phyloP scores from a whole-genome alignment of 2,888 invertebrate genomes.

The Lucinisca nassula region DNA sequence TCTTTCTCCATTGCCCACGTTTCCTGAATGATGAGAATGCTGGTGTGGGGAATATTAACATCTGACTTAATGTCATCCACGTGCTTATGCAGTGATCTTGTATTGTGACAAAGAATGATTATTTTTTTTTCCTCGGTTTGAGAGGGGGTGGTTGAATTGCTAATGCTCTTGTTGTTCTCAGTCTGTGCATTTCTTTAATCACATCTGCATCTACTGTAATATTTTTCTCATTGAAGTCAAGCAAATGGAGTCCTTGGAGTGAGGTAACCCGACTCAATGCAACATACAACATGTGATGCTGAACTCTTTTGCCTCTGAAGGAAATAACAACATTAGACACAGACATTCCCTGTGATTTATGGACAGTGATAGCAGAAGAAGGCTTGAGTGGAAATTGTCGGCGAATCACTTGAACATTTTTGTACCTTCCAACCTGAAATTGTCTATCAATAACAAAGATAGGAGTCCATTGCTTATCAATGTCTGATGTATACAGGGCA shows the following conservation, averaged over 20 bases:
- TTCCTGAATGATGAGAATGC: background rate
- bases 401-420: too few relatives aligned
- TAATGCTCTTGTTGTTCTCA: too few relatives aligned
- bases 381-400: conserved; percentile 48
- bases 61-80: background rate
- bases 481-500: background rate
- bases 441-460: background rate
- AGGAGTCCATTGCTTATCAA: background rate
- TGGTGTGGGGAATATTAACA: background rate
- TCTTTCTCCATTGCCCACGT: background rate
- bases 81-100: background rate
- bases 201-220: background rate
- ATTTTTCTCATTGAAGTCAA: background rate
- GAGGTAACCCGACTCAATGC: conserved; percentile 48
- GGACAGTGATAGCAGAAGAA: conserved; percentile 45
- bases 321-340: conserved; percentile 35
- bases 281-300: conserved; percentile 45
- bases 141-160: too few relatives aligned
- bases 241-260: conserved; percentile 34
- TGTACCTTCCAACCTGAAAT: conserved; percentile 19
- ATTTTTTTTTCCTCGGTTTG: too few relatives aligned
- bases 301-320: conserved; percentile 11
- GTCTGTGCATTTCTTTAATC: background rate
- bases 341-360: background rate
- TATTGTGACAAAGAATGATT: too few relatives aligned